Percentiles rank a stretch among this genome's conserved stretches.
Conservation (phyloP, 2,888 invertebrate species). For the Nasonia oneida region DNA sequence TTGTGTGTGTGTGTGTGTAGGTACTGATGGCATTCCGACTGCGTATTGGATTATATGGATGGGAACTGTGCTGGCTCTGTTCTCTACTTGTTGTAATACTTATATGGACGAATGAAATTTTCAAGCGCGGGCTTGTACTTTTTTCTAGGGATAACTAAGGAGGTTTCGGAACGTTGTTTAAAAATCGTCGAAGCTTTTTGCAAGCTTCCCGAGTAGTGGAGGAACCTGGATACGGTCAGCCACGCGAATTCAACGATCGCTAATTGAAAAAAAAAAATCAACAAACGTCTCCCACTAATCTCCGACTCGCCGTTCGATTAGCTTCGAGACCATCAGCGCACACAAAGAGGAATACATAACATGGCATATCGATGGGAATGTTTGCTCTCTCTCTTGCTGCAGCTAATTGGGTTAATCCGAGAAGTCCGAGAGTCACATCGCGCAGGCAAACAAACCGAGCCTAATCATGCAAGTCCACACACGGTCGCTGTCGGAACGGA, state of each 20-base stretch:
- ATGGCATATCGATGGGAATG: not conserved
- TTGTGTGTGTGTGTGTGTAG: not conserved
- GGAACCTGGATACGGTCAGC: too few relatives aligned
- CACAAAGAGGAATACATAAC: not conserved
- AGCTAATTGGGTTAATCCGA: constrained; percentile 47
- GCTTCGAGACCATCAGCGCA: not conserved
- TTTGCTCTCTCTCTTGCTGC: not conserved
- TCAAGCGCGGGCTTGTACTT: not conserved
- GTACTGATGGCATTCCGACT: not conserved
- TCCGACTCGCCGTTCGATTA: not conserved
- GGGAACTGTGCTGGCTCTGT: not conserved
- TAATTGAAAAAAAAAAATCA: too few relatives aligned
- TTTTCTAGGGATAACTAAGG: not conserved
- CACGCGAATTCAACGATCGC: too few relatives aligned
- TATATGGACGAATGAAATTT: not conserved
- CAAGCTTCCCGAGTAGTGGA: too few relatives aligned
- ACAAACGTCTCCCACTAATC: not conserved
- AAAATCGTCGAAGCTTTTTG: too few relatives aligned
- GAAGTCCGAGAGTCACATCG: not conserved
- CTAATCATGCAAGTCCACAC: not conserved
- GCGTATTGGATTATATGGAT: not conserved
- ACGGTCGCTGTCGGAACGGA: not conserved
- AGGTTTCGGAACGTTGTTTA: too few relatives aligned
- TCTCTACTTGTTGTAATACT: constrained; percentile 9
- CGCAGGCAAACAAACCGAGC: not conserved